phyloP scores from a whole-genome alignment of 2,888 invertebrate genomes.

The Meteorus colon region DNA sequence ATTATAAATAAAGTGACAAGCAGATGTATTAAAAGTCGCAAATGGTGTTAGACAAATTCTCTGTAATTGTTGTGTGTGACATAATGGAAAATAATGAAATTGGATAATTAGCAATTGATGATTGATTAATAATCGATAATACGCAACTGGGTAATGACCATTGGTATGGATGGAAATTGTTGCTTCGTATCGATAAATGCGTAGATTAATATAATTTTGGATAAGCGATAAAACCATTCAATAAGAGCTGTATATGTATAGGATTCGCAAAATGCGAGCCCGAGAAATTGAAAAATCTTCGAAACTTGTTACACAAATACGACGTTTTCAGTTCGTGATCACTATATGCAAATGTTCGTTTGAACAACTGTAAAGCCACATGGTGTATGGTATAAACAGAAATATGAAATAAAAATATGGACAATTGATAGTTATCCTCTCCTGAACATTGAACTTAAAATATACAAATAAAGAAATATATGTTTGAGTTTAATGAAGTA shows the following conservation, averaged over 20 bases:
- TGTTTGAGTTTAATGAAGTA: no score
- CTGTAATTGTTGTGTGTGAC: not conserved
- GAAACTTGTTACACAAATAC: slow-evolving; percentile 53
- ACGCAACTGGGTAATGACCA: not conserved
- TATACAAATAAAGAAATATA: no score
- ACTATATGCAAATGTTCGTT: slow-evolving; percentile 62
- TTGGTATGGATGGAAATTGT: not conserved
- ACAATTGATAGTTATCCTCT: not conserved
- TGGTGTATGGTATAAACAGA: slow-evolving; percentile 51
- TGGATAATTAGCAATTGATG: not conserved
- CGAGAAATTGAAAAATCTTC: slow-evolving; percentile 48
- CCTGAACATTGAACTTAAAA: no score
- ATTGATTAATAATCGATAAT: not conserved
- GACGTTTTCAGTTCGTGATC: slow-evolving; percentile 68
- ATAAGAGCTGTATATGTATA: not conserved
- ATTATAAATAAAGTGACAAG: no score
- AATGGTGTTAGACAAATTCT: no score
- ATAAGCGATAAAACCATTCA: not conserved
- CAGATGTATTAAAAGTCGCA: not conserved
- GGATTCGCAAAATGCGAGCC: slow-evolving; percentile 13
- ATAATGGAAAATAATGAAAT: not conserved
- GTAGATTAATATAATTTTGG: not conserved
- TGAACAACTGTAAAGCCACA: slow-evolving; percentile 41
- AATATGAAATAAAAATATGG: slow-evolving; percentile 47
- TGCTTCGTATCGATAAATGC: slow-evolving; percentile 6